A percentile compares a stretch with the other conserved stretches of the same genome.
These are phyloP conservation scores for Palythoa caribaeorum DNA, from an alignment of 92 coral and sea anemone genomes.

Conservation along the genomic window DNA sequence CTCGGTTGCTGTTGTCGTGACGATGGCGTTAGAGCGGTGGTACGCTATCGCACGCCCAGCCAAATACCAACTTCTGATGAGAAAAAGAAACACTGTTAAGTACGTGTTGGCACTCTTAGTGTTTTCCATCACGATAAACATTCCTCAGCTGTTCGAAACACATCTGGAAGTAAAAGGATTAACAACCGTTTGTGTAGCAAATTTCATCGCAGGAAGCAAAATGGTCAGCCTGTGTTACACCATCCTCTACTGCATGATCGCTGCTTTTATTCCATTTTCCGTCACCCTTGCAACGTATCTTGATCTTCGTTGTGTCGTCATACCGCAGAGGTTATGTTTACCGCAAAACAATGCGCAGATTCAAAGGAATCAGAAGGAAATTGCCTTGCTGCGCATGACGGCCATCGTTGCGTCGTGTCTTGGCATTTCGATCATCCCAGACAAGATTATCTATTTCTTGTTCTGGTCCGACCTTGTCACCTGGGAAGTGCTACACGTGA, in stretches of 20 bases:
- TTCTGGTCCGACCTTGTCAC: slow-evolving; percentile 30
- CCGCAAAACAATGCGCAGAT: too few relatives aligned
- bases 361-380: not conserved
- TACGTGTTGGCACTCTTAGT: not conserved
- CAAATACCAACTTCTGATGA: slow-evolving; percentile 12
- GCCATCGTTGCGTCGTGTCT: slow-evolving; percentile 8
- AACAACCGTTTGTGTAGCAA: too few relatives aligned
- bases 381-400: slow-evolving; percentile 21
- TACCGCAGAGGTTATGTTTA: too few relatives aligned
- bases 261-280: too few relatives aligned
- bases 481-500: slow-evolving; percentile 24
- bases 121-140: too few relatives aligned
- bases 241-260: too few relatives aligned
- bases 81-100: slow-evolving; percentile 2
- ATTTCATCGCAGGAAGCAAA: too few relatives aligned
- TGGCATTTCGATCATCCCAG: slow-evolving; percentile 30
- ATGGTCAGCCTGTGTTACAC: too few relatives aligned
- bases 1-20: slow-evolving; percentile 14
- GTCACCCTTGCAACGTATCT: too few relatives aligned
- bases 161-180: too few relatives aligned
- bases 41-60: slow-evolving; percentile 15
- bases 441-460: slow-evolving; percentile 21
- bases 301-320: too few relatives aligned
- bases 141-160: too few relatives aligned
- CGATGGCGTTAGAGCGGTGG: slow-evolving; percentile 45